Percentiles rank a stretch among this genome's conserved stretches.
These are phyloP conservation scores for Folsomia manolachei DNA, from an alignment of 2,888 invertebrate species.

Conservation along the genomic window DNA sequence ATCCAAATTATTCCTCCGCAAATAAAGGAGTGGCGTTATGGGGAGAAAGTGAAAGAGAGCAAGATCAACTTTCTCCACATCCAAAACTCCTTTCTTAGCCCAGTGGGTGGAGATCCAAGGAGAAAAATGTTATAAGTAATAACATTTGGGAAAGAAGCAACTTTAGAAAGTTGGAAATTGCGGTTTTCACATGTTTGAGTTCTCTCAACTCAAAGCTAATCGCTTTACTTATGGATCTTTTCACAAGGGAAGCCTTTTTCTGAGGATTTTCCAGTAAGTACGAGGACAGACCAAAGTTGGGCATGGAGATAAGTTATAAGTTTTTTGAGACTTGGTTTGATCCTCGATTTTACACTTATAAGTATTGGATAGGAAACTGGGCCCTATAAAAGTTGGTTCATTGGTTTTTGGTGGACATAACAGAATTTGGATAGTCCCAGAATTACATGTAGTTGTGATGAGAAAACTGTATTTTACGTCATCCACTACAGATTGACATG, in stretches of 20 bases:
- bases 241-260: slow-evolving; percentile 10
- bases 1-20: slow-evolving; percentile 21
- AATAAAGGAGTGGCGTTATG: slow-evolving; percentile 4
- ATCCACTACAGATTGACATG: not conserved
- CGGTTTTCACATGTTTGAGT: slow-evolving; percentile 15
- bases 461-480: not conserved
- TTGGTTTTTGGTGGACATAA: no score
- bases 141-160: slow-evolving; percentile 10
- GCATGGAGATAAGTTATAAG: not conserved
- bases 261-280: not conserved
- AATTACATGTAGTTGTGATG: not conserved
- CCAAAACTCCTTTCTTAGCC: not conserved
- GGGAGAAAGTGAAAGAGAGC: not conserved
- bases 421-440: no score
- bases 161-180: slow-evolving; percentile 16
- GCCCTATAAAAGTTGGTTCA: no score
- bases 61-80: slow-evolving; percentile 15
- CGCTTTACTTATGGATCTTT: slow-evolving; percentile 17
- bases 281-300: not conserved
- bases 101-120: not conserved
- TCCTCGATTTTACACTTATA: not conserved
- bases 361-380: no score
- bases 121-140: slow-evolving; percentile 20
- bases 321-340: not conserved
- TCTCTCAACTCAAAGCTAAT: slow-evolving; percentile 18